Base-by-base conservation (phyloP, 2,113 vertebrate species). In the Phrynosoma platyrhinos region DNA sequence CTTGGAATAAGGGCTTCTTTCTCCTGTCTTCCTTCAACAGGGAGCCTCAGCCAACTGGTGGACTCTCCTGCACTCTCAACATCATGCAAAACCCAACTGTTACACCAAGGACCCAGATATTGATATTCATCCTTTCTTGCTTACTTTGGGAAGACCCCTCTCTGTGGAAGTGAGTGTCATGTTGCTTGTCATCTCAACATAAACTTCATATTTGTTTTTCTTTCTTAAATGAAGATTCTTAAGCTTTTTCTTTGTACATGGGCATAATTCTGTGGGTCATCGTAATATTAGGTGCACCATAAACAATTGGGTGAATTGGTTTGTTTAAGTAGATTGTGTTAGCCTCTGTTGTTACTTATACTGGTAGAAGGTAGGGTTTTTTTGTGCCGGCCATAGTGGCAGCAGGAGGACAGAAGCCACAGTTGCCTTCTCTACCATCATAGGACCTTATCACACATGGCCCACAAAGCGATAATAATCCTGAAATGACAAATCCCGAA, bases 41-140 rank as follows among this genome's bases (percentile, higher is more conserved):
- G 97, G 96, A 0, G 79, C 96, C 0, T 97, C 97, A 0, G 84
- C 93, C 89, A 94, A 91, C 9, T 97, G 97, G 96, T 97, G 96
- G 97, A 97, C 93, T 69, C 79, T 96, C 0, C 62, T 93, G 71
- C 97, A 97, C 86, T 97, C 94, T 40, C 96, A 94, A 83, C 97
- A 97, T 86, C 96, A 97, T 0, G 92, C 95, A 75, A 97, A 98
- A 79, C 91, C 96, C 76, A 98, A 97, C 88, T 96, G 96, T 93
- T 95, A 95, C 79, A 90, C 20, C 81, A 98, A 98, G 82, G 96
- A 97, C 71, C 97, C 97, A 2, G 96, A 97, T 52, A 91, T 96
- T 10, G 90, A 97, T 36, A 75, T 96, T 68, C 95, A 95, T 9
- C 97, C 97, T 40, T 89, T 96, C 89, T 93, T 97, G 76, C 95